Evolutionary conservation across 2,888 invertebrate genomes (phyloP).

Genomic region (Mactromeris polynyma): DNA sequence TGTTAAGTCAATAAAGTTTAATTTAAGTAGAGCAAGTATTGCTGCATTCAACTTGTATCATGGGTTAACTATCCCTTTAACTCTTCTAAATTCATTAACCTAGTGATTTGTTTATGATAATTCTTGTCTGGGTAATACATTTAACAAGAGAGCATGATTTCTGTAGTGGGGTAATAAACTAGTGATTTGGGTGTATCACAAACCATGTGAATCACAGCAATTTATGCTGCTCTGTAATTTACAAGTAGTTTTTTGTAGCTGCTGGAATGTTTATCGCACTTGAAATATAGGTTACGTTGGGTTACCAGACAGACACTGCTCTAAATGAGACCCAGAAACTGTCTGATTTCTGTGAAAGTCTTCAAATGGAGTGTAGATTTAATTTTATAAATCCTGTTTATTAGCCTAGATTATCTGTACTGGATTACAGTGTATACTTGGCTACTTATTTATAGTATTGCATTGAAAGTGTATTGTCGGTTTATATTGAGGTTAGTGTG

Average conservation of each 20-base stretch:
- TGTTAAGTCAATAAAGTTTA: not conserved
- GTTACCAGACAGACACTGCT: slow-evolving; percentile 35
- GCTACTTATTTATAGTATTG: not conserved
- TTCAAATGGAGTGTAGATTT: slow-evolving; percentile 5
- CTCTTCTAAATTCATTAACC: not conserved
- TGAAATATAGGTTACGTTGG: slow-evolving; percentile 31
- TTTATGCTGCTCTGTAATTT: slow-evolving; percentile 35
- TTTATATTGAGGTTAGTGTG: slow-evolving; percentile 10
- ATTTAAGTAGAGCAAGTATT: not conserved
- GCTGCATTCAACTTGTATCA: not conserved
- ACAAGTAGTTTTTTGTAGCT: slow-evolving; percentile 35
- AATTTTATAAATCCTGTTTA: not conserved
- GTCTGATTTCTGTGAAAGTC: not conserved
- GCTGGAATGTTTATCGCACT: slow-evolving; percentile 43
- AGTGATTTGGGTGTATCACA: slow-evolving; percentile 44
- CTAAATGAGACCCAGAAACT: slow-evolving; percentile 19
- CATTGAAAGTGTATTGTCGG: slow-evolving; percentile 8
- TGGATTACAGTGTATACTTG: slow-evolving; percentile 8
- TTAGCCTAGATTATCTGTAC: not conserved
- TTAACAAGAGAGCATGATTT: not conserved
- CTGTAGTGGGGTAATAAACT: not conserved
- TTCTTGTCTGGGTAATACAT: not conserved
- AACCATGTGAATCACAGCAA: slow-evolving; percentile 43
- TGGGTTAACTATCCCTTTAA: not conserved
- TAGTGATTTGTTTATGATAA: not conserved